Evolutionary conservation across 2,888 invertebrate genomes (phyloP).

Genomic region (Habrosyne pyritoides): DNA sequence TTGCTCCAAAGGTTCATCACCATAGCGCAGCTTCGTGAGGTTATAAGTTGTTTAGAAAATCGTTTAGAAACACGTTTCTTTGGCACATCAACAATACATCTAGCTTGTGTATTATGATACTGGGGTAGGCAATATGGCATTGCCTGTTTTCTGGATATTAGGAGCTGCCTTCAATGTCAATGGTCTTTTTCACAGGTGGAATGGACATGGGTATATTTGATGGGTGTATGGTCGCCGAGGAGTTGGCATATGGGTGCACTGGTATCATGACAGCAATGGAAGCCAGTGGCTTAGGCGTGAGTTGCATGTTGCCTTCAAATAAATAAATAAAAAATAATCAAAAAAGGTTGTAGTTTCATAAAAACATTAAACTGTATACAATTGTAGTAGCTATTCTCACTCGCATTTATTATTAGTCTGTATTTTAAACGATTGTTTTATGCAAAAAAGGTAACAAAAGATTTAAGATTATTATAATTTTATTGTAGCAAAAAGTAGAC

Average conservation of each 20-base stretch:
- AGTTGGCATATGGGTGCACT: conserved; percentile 96
- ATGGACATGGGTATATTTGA: conserved; percentile 89
- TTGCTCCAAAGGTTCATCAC: too few relatives aligned
- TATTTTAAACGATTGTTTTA: too few relatives aligned
- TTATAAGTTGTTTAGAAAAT: too few relatives aligned
- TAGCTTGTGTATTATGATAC: conserved; percentile 32
- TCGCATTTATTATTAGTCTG: too few relatives aligned
- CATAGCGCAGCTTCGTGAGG: too few relatives aligned
- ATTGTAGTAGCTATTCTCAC: too few relatives aligned
- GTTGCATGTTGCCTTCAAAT: conserved; percentile 41
- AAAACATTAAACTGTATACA: too few relatives aligned
- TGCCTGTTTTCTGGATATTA: neutral
- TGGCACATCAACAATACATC: neutral
- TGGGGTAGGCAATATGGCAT: conserved; percentile 4
- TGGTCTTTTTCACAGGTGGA: conserved; percentile 85
- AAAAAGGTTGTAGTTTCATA: neutral
- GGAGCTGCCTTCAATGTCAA: conserved; percentile 11
- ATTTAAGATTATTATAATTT: too few relatives aligned
- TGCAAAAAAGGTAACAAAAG: too few relatives aligned
- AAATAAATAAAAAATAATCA: neutral
- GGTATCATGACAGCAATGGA: conserved; percentile 96
- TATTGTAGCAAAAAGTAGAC: too few relatives aligned
- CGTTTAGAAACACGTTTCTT: too few relatives aligned
- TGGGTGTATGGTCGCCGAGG: conserved; percentile 93
- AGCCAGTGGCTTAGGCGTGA: conserved; percentile 92